phyloP scores from a whole-genome alignment of 2,888 invertebrate genomes.

The Leucozona laternaria region DNA sequence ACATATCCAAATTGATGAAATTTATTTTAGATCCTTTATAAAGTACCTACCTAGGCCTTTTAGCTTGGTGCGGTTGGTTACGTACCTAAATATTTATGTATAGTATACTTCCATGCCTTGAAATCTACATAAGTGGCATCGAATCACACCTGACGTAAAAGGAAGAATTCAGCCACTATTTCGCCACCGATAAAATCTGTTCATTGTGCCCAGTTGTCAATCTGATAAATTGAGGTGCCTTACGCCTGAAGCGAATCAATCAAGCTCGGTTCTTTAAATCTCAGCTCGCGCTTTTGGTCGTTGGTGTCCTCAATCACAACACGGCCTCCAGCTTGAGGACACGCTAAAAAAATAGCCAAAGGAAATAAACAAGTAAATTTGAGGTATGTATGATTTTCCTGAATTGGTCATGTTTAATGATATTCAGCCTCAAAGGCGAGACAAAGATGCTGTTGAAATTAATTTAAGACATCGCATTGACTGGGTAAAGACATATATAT shows the following conservation, averaged over 20 bases:
- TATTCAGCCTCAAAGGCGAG: constrained; percentile 50
- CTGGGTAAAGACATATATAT: neutral
- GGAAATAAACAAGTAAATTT: constrained; percentile 53
- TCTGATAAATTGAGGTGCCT: constrained; percentile 71
- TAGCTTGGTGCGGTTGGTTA: constrained; percentile 9
- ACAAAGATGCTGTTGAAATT: constrained; percentile 57
- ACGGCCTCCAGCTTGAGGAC: neutral
- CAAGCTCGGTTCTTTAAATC: constrained; percentile 58
- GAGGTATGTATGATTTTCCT: constrained; percentile 43
- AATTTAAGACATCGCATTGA: constrained; percentile 39
- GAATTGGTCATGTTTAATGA: constrained; percentile 69
- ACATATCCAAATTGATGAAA: constrained; percentile 65
- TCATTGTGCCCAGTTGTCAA: constrained; percentile 60
- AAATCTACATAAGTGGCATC: constrained; percentile 4
- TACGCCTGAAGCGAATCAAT: constrained; percentile 64
- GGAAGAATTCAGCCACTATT: constrained; percentile 24
- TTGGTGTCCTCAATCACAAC: constrained; percentile 4
- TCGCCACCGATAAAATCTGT: constrained; percentile 59
- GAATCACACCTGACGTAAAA: constrained; percentile 47
- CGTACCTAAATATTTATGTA: neutral
- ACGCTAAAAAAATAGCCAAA: neutral
- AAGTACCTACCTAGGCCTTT: constrained; percentile 25
- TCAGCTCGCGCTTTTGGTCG: constrained; percentile 12
- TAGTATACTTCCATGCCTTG: neutral
- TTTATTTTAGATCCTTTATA: constrained; percentile 43